Conservation (phyloP, 2,113 vertebrate genomes). For the Perca flavescens region DNA sequence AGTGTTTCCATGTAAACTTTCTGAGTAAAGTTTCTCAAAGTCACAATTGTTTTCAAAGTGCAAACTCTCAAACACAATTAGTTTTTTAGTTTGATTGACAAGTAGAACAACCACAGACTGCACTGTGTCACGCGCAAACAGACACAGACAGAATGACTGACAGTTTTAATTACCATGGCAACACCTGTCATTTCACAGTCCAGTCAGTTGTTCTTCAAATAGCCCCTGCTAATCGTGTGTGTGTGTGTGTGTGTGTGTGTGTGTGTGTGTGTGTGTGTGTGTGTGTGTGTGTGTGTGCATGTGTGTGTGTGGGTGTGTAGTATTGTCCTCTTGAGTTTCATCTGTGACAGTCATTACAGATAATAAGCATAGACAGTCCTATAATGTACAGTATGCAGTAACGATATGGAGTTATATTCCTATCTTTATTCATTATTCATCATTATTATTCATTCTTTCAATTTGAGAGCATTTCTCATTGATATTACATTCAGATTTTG, state of each 20-base stretch:
- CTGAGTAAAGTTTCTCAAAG: slow-evolving; percentile 1
- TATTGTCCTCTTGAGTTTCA: slow-evolving; percentile 5
- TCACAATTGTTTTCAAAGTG: not conserved
- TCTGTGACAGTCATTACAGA: slow-evolving; percentile 36
- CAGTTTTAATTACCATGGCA: slow-evolving; percentile 46
- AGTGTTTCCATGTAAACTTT: not conserved
- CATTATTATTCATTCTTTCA: no score
- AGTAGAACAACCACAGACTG: slow-evolving; percentile 4
- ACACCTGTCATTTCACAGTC: slow-evolving; percentile 48
- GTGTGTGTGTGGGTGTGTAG: not conserved
- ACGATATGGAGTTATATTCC: no score
- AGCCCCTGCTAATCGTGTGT: slow-evolving; percentile 31
- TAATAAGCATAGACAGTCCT: slow-evolving; percentile 23
- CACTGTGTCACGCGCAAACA: slow-evolving; percentile 31
- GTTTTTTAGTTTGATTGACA: slow-evolving; percentile 11
- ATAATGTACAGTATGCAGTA: slow-evolving; percentile 6
- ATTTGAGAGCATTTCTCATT: no score
- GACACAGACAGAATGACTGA: slow-evolving; percentile 24
- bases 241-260: not conserved
- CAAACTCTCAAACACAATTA: not conserved
- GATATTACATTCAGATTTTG: no score
- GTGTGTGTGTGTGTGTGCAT: not conserved
- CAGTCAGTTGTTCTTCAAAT: slow-evolving; percentile 47
- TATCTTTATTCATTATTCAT: no score
- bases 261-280: not conserved